These are phyloP conservation scores for Drosophila grimshawi DNA, from an alignment of 1,140 invertebrate species.

Conservation along the genomic window DNA sequence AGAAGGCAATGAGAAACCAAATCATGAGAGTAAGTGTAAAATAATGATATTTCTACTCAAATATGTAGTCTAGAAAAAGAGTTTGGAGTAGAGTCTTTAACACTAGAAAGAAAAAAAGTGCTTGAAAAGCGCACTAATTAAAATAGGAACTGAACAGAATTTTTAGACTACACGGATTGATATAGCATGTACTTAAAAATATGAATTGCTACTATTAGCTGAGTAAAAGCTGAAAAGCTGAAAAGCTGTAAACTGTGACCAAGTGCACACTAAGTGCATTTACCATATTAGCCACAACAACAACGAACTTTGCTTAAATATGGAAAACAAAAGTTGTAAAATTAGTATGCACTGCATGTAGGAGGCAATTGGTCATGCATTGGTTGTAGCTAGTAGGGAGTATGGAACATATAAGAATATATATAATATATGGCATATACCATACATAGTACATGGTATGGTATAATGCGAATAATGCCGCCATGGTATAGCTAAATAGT, in stretches of 20 bases:
- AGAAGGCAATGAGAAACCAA: too few species aligned
- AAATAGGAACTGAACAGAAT: too few species aligned
- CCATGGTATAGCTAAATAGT: conserved; percentile 59
- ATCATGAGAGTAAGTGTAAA: too few species aligned
- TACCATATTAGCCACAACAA: background rate
- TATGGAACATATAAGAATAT: background rate
- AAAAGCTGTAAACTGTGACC: background rate
- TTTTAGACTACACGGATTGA: too few species aligned
- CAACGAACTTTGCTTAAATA: conserved; percentile 22
- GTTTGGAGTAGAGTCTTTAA: too few species aligned
- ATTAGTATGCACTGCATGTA: conserved; percentile 1
- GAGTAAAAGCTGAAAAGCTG: background rate
- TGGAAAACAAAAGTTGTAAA: conserved; percentile 27
- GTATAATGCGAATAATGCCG: conserved; percentile 14
- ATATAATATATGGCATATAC: background rate
- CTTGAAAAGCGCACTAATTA: too few species aligned
- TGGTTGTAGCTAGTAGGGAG: conserved; percentile 2
- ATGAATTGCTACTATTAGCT: background rate
- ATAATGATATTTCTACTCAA: too few species aligned
- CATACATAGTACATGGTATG: conserved; percentile 3
- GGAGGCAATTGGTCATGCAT: background rate
- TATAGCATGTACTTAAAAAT: background rate
- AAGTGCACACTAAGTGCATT: background rate
- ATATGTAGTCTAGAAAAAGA: too few species aligned
- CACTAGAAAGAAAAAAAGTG: too few species aligned